Base-by-base conservation (phyloP, 2,888 invertebrate genomes). In the Macrophya alboannulata region DNA sequence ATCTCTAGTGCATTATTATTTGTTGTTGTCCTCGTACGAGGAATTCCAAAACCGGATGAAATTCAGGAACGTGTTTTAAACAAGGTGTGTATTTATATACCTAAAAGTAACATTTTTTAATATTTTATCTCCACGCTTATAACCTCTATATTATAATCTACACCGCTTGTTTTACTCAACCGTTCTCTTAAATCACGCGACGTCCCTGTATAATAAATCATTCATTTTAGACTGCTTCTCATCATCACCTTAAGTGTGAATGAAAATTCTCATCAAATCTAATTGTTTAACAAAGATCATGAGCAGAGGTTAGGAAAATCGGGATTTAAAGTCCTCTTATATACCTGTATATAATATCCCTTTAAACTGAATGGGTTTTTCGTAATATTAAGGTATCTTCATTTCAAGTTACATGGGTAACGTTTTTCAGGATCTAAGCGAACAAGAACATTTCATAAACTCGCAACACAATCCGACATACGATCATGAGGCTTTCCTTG, bases 401-500 rank as follows among this genome's bases (percentile, higher is more conserved):
- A 15, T 48, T 48, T 15, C 15, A 48, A 48, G 4, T 37, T 62
- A 59, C 17, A 12, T 21, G 25, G 48, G 68, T 45, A 25, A 17
- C 43, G 17, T 4, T 68, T 9, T 86, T 89, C 95, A 97, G 91
- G 96, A 96, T 89, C 94, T 98, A 6, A 97, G 97, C 87, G 96
- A 97, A 88, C 95, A 96, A 84, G 96, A 97, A 88, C 99, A 99
- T 92, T 98, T 96, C 90, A 95, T 96, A 87, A 96, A 97, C 88
- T 97, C 96, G 43, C 96, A 97, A 86, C 98, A 98, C 90, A 98
- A 99, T 93, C 94, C 96, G 81, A 97, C 98, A 88, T 99, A 98
- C 92, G 99, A 99, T 92, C 99, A 99, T 92, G 99, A 99, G 92
- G 99, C 99, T 0, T 99, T 99, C 93, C 95, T 99, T 15, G 99